Base-by-base conservation (phyloP, 2,113 vertebrate species). In the Beaufortia kweichowensis region DNA sequence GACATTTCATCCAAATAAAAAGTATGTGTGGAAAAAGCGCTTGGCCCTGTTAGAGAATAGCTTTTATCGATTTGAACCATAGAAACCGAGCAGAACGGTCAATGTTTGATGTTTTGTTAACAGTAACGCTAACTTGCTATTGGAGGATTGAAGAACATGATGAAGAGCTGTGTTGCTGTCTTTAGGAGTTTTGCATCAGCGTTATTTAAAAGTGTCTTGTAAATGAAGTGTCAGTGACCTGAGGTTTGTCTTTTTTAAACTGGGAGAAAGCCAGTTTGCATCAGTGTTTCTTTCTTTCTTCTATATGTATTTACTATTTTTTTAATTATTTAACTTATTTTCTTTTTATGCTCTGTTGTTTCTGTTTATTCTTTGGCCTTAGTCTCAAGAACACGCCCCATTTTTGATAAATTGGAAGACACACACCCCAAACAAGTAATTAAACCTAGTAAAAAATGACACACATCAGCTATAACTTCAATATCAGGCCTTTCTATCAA, bases 1-100 rank as follows among this genome's bases (percentile, higher is more conserved):
- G 92, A 92, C 90, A 92, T 92, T 93, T 82, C 91, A 85, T 87
- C 82, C 78, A 83, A 85, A 89, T 78, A 85, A 75, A 89, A 84
- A 86, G 82, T 84, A 83, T 78, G 78, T 46, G 39, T 7, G 21
- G 57, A 33, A 71, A 70, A 76, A 86, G 85, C 83, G 85, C 80
- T 82, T 72, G 46, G 56, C 81, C 78, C 64, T n/a, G 75, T 89
- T 87, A 86, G 84, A 89, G 84, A 88, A 86, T 85, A 83, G 81
- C 77, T 91, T 90, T 88, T 85, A 93, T 92, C 85, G 90, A 93
- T 92, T 89, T 87, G 76, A 87, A 87, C 86, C 81, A 26, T 81
- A 78, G 28, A 73, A 84, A 84, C 82, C 83, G 80, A 53, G 59
- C 53, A 43, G 63, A 79, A 84, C 79, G 84, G 86, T 91, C 90